A percentile compares a stretch with the other conserved stretches of the same genome.
Conservation (phyloP, 2,888 invertebrate genomes). For the Onthophagus sagittarius region DNA sequence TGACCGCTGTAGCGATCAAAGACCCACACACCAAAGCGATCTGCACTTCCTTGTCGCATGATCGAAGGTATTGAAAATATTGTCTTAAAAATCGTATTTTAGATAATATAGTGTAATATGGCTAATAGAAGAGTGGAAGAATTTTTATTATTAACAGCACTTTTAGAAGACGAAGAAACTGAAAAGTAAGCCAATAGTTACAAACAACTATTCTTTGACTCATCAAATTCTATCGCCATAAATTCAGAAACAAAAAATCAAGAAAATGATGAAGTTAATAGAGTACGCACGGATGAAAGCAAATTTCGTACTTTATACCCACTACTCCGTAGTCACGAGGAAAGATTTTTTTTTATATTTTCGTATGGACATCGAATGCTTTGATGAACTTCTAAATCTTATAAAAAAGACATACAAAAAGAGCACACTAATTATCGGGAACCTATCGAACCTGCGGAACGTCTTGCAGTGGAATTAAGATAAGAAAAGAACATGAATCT, state of each 20-base stretch:
- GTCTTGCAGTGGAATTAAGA: constrained; percentile 19
- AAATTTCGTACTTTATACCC: not conserved
- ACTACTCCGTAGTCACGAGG: not conserved
- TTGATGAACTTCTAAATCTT: constrained; percentile 19
- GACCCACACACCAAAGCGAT: no score
- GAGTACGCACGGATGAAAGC: not conserved
- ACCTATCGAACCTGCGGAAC: constrained; percentile 19
- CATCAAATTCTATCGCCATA: constrained; percentile 1
- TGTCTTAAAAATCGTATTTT: no score
- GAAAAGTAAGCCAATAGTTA: constrained; percentile 2
- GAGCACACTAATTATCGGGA: constrained; percentile 19
- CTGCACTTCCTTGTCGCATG: no score
- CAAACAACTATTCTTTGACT: constrained; percentile 7
- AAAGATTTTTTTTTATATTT: not conserved
- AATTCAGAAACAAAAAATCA: not conserved
- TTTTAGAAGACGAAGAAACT: constrained; percentile 1
- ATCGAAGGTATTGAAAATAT: no score
- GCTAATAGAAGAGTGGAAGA: constrained; percentile 11
- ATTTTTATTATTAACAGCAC: constrained; percentile 10
- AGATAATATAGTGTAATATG: constrained; percentile 5
- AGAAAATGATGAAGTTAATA: constrained; percentile 11
- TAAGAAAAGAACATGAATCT: not conserved
- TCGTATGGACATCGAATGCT: constrained; percentile 7
- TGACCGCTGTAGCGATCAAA: no score
- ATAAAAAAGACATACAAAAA: no score